Evolutionary conservation across 2,113 vertebrate genomes (phyloP), one percentile per base, ranked within the genome.

Genomic region (Zapus hudsonius): DNA sequence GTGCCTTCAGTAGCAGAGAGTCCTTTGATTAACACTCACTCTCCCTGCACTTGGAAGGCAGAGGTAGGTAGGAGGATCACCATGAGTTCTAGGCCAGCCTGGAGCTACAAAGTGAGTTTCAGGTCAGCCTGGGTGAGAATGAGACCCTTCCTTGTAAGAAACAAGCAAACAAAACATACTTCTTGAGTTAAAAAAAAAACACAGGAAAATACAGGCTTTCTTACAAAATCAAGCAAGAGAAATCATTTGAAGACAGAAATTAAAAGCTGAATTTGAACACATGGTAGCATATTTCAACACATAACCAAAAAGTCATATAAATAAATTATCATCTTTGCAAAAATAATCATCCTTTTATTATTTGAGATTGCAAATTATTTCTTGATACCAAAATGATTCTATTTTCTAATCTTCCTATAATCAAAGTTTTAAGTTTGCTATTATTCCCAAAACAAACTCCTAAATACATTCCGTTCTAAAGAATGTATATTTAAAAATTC

Each of bases 361-460:
- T 19, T 79, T 16, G 57, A 27, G 73, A 20, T 59, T 75, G 15
- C 5, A 63, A 78, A 85, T 10, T 79, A 3, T 13, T 74, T 61
- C 33, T 87, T 92, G 85, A 5, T 80, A 42, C 2, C 66, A 64
- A 84, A 70, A 40, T 66, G 12, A 72, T 20, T 84, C 17, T 91
- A 29, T 93, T 94, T 88, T 17, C 4, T 79, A 79, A 79, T 9
- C 5, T 42, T 90, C 8, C 12, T 19, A 72, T 57, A 90, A 90
- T 90, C 69, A 87, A 38, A 88, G 80, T 80, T 91, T 90, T 20
- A 93, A 90, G 42, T 75, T 61, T 91, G 2, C 11, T 87, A n/a
- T 89, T 79, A 89, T 42, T 81, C 9, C 15, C 81, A 11, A 63
- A 93, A 89, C 44, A 59, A 59, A 6, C 42, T 89, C 29, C 47